Base-by-base conservation (phyloP, 2,113 vertebrate genomes). In the Syngnathus floridae region DNA sequence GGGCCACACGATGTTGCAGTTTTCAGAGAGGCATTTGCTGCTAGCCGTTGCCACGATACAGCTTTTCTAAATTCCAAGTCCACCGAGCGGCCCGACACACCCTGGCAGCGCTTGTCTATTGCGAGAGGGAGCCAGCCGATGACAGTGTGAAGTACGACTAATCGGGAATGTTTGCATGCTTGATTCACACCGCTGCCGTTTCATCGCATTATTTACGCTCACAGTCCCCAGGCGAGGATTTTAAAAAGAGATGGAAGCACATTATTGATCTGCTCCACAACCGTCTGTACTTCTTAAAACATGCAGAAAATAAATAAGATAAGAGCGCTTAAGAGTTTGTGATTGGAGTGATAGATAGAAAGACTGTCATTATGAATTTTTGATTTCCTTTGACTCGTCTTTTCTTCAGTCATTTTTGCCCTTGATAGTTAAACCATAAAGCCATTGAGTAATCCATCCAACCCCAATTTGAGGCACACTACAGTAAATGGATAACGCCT, bases 21-120 rank as follows among this genome's bases (percentile, higher is more conserved):
- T 54, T 65, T 0, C 40, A 79, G 37, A 35, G 36, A 82, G 73
- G 74, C 75, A 83, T 83, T 83, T 72, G 48, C 67, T 70, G 68
- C 66, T 64, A 55, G 70, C 74, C 72, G 75, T 82, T 83, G 73
- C 73, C 59, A 69, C 62, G 69, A 64, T 2, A 65, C 69, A 72
- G 64, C 52, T 70, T 66, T 74, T 67, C 73, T 40, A 79, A 73
- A 76, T 71, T 72, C 75, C 73, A 72, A n/a, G 61, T 76, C 40
- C 46, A 64, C 46, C 0, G 13, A 61, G 72, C 72, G 45, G 40
- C 45, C n/a, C n/a, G 36, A 62, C 55, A 49, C 38, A 31, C 19
- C 58, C 49, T 59, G 70, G 64, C 40, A 66, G 64, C 40, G 21
- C 4, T 1, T 62, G 38, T 55, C 49, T 11, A 7, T 13, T 54